Base-by-base conservation (phyloP, 1,140 invertebrate species). In the Marisa cornuarietis region DNA sequence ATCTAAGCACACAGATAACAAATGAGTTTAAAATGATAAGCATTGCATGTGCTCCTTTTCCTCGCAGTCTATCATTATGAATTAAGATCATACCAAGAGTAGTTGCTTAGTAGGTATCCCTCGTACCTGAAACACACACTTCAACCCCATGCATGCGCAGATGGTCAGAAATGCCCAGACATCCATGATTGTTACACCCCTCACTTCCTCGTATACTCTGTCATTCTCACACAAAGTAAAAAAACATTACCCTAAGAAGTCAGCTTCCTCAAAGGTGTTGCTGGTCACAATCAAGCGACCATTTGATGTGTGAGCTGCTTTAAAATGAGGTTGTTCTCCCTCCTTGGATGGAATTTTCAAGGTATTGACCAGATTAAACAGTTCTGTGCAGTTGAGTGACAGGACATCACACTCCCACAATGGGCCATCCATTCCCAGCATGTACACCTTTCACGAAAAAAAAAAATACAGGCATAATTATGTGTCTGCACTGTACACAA, bases 381-480 rank as follows among this genome's bases (percentile, higher is more conserved):
- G 79, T 61, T 79, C 74, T 0, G 63, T 80, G 69, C 83, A 83
- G 31, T 72, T 76, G 63, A 80, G 26, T 3, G 49, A 65, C 62
- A 76, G 73, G n/a, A 83, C 83, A 65, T 83, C 73, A 63, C 83
- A 83, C 68, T 83, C 83, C 83, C 83, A 83, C 80, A 83, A 66
- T 10, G 83, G 83, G 20, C 83, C 83, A 77, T 83, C 83, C 83
- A 83, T 82, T 16, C 83, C 79, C 16, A 83, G 83, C 83, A 83
- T 83, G 31, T 83, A 83, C 31, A 83, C 83, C 83, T 83, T 71
- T 42, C 31, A 31, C 24, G 14, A 54, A n/a, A 22, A 20, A 69
- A 71, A 76, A 26, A 66, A 26, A 42, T 52, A 52, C 42, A 52
- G 65, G 31, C 31, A 42, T 42, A 42, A 42, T 42, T 42, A 42